Conservation (phyloP, 2,113 vertebrate genomes). For the Microcebus murinus region DNA sequence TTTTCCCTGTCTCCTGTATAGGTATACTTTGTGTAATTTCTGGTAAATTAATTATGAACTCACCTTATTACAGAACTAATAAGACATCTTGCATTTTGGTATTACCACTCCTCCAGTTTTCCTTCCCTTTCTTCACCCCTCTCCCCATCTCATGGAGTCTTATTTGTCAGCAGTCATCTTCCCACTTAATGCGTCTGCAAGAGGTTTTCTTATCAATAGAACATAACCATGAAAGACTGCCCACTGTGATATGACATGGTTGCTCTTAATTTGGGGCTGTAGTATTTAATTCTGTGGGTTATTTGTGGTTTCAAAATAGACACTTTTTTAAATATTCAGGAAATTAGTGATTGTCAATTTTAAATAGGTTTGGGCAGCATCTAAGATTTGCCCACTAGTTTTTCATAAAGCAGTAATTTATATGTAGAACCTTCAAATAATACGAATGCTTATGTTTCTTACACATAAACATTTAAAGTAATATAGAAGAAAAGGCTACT, state of each 20-base stretch:
- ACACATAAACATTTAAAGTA: neutral
- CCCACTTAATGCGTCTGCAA: neutral
- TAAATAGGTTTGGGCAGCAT: neutral
- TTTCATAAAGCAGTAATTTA: neutral
- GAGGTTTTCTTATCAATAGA: neutral
- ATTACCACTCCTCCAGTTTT: neutral
- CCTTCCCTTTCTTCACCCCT: neutral
- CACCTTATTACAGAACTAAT: neutral
- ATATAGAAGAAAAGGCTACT: neutral
- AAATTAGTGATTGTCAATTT: neutral
- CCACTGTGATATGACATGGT: neutral
- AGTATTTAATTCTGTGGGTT: slow-evolving; percentile 36
- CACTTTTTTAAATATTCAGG: slow-evolving; percentile 3
- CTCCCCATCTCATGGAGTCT: neutral
- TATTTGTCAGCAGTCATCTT: neutral
- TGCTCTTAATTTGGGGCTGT: slow-evolving; percentile 23
- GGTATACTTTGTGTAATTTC: neutral
- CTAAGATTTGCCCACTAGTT: slow-evolving; percentile 20
- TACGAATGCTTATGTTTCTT: neutral
- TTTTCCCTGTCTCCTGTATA: neutral
- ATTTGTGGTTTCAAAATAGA: slow-evolving; percentile 16
- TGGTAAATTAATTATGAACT: neutral
- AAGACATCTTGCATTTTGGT: neutral
- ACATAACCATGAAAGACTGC: neutral
- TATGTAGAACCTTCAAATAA: neutral